Evolutionary conservation across 2,888 invertebrate genomes (phyloP).

Genomic region (Lepidocyrtoides sp.): DNA sequence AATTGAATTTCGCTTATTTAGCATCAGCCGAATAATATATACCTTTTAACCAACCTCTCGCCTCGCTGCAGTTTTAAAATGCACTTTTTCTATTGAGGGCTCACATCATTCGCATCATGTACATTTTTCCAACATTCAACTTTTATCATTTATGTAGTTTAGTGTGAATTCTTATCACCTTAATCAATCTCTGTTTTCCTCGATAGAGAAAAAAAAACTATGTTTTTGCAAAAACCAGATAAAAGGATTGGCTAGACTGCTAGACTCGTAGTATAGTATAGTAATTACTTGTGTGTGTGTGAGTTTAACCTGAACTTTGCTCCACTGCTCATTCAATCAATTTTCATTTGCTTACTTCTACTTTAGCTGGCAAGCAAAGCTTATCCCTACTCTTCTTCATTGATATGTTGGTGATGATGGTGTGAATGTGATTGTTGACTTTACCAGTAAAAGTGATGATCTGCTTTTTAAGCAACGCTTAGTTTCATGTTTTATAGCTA

Average conservation of each 20-base stretch:
- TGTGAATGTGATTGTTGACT: conserved; percentile 1
- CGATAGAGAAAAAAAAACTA: neutral
- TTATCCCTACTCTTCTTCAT: neutral
- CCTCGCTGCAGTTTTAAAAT: neutral
- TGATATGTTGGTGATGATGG: neutral
- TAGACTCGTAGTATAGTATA: neutral
- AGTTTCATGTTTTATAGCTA: neutral
- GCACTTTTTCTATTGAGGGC: neutral
- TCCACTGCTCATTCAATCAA: conserved; percentile 44
- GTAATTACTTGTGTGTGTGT: conserved; percentile 1
- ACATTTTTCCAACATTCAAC: neutral
- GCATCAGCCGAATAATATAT: neutral
- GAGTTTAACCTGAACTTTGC: conserved; percentile 34
- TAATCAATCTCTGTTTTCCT: conserved; percentile 64
- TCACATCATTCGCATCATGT: neutral
- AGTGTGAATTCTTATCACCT: conserved; percentile 20
- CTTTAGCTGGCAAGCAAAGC: neutral
- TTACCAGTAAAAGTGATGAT: conserved; percentile 12
- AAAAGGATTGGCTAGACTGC: conserved; percentile 35
- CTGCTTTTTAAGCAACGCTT: neutral
- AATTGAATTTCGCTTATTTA: neutral
- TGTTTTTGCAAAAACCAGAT: conserved; percentile 52
- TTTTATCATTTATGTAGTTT: conserved; percentile 49
- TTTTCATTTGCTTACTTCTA: neutral
- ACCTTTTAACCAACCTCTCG: neutral